Conservation (phyloP, 2,113 vertebrate species). For the Rhinichthys klamathensis region DNA sequence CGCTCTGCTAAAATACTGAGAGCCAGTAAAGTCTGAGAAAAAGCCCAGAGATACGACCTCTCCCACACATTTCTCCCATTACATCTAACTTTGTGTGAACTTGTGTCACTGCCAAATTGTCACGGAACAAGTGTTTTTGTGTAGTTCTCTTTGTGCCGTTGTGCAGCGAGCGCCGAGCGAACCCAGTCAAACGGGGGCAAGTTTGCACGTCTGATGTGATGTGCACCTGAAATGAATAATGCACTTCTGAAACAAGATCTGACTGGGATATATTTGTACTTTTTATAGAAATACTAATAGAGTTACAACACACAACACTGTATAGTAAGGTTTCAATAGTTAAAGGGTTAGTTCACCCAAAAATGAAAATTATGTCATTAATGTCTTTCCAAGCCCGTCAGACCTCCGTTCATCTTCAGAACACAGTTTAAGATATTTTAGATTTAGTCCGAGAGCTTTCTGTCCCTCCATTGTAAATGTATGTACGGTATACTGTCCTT, state of each 20-base stretch:
- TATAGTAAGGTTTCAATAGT: background rate
- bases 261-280: background rate
- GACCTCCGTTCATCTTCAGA: too few species aligned
- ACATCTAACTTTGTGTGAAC: slow-evolving; percentile 29
- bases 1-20: slow-evolving; percentile 23
- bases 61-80: slow-evolving; percentile 32
- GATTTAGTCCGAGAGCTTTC: too few species aligned
- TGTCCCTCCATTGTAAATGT: too few species aligned
- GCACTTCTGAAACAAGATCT: background rate
- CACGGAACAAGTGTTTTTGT: background rate
- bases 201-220: background rate
- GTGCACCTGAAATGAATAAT: background rate
- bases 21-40: slow-evolving; percentile 27
- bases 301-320: background rate
- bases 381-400: too few species aligned
- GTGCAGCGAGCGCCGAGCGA: background rate
- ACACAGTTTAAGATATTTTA: too few species aligned
- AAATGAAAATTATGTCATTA: too few species aligned
- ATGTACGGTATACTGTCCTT: too few species aligned
- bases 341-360: background rate
- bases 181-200: background rate
- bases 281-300: background rate
- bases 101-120: background rate
- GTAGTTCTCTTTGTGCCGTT: background rate
- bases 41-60: slow-evolving; percentile 14